These are phyloP conservation scores for Pelodytes ibericus DNA, from an alignment of 2,797 vertebrate species.

Conservation along the genomic window DNA sequence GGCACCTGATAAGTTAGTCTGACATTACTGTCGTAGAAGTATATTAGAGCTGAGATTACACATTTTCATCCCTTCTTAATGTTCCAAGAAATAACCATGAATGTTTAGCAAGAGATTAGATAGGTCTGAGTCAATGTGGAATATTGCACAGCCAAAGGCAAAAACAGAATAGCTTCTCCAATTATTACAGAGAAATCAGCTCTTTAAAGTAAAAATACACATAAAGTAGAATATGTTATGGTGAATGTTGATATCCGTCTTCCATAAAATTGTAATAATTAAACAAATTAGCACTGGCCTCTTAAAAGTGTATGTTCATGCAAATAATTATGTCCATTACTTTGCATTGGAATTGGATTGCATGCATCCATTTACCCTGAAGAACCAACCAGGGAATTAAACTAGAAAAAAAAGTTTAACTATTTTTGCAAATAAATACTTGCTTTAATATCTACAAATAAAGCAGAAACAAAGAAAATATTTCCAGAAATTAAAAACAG, in stretches of 20 bases:
- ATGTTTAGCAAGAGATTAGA: constrained; percentile 51
- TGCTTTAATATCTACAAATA: too few relatives aligned
- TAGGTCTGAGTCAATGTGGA: constrained; percentile 21
- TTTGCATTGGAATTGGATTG: too few relatives aligned
- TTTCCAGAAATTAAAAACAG: too few relatives aligned
- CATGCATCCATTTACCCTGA: too few relatives aligned
- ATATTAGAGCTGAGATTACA: constrained; percentile 45
- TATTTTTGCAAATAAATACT: too few relatives aligned
- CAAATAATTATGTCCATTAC: too few relatives aligned
- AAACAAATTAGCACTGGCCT: not conserved
- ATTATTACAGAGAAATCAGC: constrained; percentile 11
- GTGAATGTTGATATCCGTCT: not conserved
- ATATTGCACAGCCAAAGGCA: constrained; percentile 24
- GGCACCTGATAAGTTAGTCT: constrained; percentile 34
- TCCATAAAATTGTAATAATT: constrained; percentile 10
- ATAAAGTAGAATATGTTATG: constrained; percentile 14
- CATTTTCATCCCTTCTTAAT: constrained; percentile 42
- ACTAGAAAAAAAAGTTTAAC: too few relatives aligned
- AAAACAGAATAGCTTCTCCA: constrained; percentile 16
- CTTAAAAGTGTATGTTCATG: too few relatives aligned
- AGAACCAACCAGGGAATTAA: too few relatives aligned
- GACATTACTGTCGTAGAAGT: constrained; percentile 52
- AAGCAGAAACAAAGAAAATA: too few relatives aligned
- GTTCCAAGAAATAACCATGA: constrained; percentile 42
- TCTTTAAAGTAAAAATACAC: not conserved